Base-by-base conservation (phyloP, 1,140 invertebrate species). In the Cyphomyrmex costatus region DNA sequence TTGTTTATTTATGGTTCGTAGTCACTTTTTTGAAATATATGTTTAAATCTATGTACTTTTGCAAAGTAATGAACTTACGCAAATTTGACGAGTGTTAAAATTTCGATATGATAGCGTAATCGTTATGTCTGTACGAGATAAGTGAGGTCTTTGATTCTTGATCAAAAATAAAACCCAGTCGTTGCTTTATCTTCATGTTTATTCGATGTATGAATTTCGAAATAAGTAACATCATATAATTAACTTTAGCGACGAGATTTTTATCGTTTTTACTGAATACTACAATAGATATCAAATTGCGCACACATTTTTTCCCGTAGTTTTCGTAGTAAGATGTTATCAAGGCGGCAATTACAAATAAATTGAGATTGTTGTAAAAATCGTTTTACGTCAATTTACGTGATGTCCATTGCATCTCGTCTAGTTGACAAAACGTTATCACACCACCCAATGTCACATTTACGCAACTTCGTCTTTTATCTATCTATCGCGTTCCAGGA, bases 361-460 rank as follows among this genome's bases (percentile, higher is more conserved):
- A 66, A 63, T 78, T 14, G 53, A 30, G 4, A 53, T 53, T 21
- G 14, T 6, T 10, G 1, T 53, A 79, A 79, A 66, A 71, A 82
- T 82, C 10, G 14, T 27, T 58, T 5, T 82, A 46, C 66, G 33
- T 71, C 53, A 82, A 24, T 27, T 68, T 16, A 53, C 36, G 19
- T 73, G 51, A 82, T 21, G 4, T 46, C 14, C 46, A 19, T 16
- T 30, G 66, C 36, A n/a, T 36, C 14, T 71, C 16, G 21, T 27
- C 66, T 21, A 71, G 16, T 60, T 73, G 33, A 73, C 66, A 73
- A 7, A 46, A 58, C 21, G 12, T 82, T 82, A 82, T 82, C 79
- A 12, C n/a, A 53, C 10, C 8, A 14, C 7, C 42, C 33, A 21
- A 73, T 30, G 33, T 60, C 66, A 42, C 36, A 46, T 46, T 82